Base-by-base conservation (phyloP, 2,113 vertebrate genomes). In the Fukomys damarensis region DNA sequence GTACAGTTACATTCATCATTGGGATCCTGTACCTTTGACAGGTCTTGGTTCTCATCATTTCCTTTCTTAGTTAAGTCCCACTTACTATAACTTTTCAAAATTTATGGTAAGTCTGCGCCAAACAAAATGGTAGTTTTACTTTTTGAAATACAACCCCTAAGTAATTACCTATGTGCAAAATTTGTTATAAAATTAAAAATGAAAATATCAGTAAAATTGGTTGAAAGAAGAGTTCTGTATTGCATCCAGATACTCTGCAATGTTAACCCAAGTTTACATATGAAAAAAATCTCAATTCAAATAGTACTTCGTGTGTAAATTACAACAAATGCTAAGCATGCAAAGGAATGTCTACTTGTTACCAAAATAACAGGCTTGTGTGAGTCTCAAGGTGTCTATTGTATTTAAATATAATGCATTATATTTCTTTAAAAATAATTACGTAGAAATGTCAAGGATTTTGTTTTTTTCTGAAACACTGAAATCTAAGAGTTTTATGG, bases 261-360 rank as follows among this genome's bases (percentile, higher is more conserved):
- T 86, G 32, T 93, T 93, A 68, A 92, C 22, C 2, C 11, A 88
- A 54, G 35, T 77, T 65, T 11, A 79, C 17, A 61, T n/a, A 43
- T 9, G 4, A 90, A 89, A 90, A 92, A 94, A 90, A 52, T 30
- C 5, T 80, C 72, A 95, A 30, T 9, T 3, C n/a, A 87, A 93
- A 70, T 84, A 84, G 22, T 70, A 70, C 12, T 32, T 87, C 58
- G 52, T 89, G n/a, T 58, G 11, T 43, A 91, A 86, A 38, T 79
- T 92, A 86, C 30, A 38, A 93, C 3, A 5, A 77, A 89, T 22
- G 41, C 26, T 81, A 92, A 90, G 87, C n/a, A 92, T 54, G 63
- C 43, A 80, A 92, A 93, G 91, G 9, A 88, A 89, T 26, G 12
- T 82, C 30, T 92, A 20, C 49, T 89, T 84, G n/a, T 92, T 90